Evolutionary conservation across 2,888 invertebrate genomes (phyloP).

Genomic region (Plebejus anna): DNA sequence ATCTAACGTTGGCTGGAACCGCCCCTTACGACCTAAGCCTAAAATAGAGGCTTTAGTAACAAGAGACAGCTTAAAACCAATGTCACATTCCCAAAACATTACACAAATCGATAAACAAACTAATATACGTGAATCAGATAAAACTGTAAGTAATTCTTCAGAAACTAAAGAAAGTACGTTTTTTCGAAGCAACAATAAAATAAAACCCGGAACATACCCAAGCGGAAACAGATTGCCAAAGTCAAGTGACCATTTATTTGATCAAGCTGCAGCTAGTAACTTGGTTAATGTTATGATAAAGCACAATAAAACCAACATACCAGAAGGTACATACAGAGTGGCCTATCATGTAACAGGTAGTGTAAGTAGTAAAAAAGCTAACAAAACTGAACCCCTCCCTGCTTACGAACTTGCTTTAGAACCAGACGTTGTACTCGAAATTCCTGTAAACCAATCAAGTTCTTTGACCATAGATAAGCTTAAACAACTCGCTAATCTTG

Average conservation of each 20-base stretch:
- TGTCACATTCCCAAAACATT: constrained; percentile 40
- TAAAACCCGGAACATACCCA: constrained; percentile 39
- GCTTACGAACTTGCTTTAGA: constrained; percentile 68
- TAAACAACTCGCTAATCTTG: constrained; percentile 77
- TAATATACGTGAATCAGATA: constrained; percentile 41
- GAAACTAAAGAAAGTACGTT: constrained; percentile 41
- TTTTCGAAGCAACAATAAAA: constrained; percentile 36
- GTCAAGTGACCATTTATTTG: constrained; percentile 57
- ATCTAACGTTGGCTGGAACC: constrained; percentile 87
- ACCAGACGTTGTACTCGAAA: constrained; percentile 70
- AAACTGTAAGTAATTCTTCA: constrained; percentile 46
- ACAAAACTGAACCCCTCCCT: constrained; percentile 66
- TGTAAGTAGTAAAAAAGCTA: constrained; percentile 72
- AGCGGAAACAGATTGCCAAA: constrained; percentile 62
- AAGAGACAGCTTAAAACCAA: constrained; percentile 48
- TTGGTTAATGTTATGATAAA: constrained; percentile 36
- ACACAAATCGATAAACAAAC: constrained; percentile 31
- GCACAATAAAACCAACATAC: constrained; percentile 49
- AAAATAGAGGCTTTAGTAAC: constrained; percentile 57
- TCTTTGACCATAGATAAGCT: constrained; percentile 69
- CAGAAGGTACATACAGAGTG: constrained; percentile 69
- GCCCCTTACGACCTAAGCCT: constrained; percentile 84
- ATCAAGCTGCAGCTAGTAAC: constrained; percentile 36
- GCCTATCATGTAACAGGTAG: constrained; percentile 74
- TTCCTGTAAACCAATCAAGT: constrained; percentile 65